Evolutionary conservation across 2,888 invertebrate genomes (phyloP).

Genomic region (Nephrotoma guestfalica): DNA sequence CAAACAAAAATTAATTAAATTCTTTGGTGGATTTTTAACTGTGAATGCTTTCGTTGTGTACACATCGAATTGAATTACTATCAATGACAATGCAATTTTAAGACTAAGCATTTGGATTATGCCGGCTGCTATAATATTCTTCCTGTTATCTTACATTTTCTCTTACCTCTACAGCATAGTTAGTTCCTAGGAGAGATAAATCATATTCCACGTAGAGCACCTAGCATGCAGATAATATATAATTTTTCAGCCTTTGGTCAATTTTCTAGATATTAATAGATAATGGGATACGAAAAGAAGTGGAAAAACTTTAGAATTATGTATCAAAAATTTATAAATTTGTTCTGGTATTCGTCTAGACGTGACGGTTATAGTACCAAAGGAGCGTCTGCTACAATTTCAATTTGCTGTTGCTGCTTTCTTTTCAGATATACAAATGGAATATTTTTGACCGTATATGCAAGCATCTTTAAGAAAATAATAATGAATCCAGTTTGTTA

Average conservation of each 20-base stretch:
- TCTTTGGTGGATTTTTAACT: neutral
- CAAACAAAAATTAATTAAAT: neutral
- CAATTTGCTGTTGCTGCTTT: neutral
- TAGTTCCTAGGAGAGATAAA: neutral
- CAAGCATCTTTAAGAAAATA: neutral
- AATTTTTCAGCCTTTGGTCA: neutral
- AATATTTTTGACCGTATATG: neutral
- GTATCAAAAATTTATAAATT: neutral
- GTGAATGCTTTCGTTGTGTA: neutral
- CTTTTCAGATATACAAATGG: neutral
- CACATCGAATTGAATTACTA: neutral
- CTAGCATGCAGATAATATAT: neutral
- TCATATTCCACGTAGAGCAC: neutral
- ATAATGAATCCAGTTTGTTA: neutral
- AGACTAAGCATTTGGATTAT: neutral
- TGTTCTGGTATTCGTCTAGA: neutral
- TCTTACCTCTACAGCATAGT: neutral
- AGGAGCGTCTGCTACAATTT: neutral
- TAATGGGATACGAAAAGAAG: neutral
- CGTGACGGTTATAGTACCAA: neutral
- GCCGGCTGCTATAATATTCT: neutral
- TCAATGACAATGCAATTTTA: neutral
- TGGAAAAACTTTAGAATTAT: neutral
- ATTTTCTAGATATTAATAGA: neutral
- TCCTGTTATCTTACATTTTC: neutral